These are phyloP conservation scores for Pogona vitticeps DNA, from an alignment of 2,113 vertebrate genomes.

Conservation along the genomic window DNA sequence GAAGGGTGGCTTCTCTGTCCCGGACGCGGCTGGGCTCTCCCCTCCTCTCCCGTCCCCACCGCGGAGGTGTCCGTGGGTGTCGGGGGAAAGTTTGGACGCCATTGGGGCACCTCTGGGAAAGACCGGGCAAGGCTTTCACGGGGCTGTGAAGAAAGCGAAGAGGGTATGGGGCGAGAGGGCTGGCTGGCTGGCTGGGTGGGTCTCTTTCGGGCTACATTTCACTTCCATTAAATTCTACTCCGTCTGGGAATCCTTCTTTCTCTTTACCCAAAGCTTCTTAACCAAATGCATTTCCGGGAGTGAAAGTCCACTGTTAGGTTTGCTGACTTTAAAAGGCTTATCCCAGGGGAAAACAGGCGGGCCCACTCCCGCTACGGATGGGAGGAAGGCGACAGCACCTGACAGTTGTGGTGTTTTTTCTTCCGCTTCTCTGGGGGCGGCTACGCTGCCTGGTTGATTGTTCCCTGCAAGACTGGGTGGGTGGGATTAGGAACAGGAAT, in stretches of 20 bases:
- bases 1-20: background rate
- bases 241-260: background rate
- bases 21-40: no score
- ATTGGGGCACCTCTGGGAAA: background rate
- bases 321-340: background rate
- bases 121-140: background rate
- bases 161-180: background rate
- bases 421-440: background rate
- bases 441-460: background rate
- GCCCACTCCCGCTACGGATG: no score
- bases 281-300: background rate
- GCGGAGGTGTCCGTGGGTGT: background rate
- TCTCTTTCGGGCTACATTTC: background rate
- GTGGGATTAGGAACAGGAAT: background rate
- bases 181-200: no score
- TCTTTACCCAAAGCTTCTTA: background rate
- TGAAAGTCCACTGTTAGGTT: background rate
- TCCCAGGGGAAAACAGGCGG: no score
- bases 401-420: background rate
- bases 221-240: background rate
- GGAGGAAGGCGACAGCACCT: background rate
- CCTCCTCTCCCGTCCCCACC: no score
- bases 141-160: background rate
- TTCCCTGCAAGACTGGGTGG: background rate
- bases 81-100: background rate